Percentiles rank a stretch among this genome's conserved stretches.
Conservation (phyloP, 2,113 vertebrate genomes). For the Motacilla alba region DNA sequence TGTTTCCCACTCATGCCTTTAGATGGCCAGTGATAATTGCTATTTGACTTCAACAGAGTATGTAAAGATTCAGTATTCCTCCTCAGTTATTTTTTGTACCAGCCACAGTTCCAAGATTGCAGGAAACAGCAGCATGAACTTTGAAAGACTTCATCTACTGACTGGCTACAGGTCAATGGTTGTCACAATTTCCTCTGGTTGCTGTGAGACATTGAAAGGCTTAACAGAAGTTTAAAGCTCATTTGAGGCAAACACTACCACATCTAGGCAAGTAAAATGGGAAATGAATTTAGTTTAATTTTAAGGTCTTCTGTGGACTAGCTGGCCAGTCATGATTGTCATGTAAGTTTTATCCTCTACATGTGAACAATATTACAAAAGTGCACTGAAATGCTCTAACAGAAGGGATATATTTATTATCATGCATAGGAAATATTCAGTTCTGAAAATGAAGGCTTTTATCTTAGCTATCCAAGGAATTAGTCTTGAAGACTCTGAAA, state of each 20-base stretch:
- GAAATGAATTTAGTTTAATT: neutral
- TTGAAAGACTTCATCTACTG: neutral
- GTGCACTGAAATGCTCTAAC: neutral
- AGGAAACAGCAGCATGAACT: neutral
- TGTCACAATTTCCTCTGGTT: neutral
- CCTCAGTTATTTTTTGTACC: neutral
- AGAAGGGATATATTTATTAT: neutral
- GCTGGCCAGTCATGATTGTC: neutral
- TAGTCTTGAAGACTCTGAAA: neutral
- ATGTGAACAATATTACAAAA: neutral
- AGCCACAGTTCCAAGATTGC: neutral
- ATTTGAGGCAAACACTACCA: neutral
- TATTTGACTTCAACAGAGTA: neutral
- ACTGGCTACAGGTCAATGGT: neutral
- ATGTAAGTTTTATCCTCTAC: neutral
- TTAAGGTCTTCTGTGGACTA: neutral
- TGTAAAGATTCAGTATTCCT: neutral
- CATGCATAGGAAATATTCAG: neutral
- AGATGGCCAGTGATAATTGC: neutral
- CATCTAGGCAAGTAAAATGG: neutral
- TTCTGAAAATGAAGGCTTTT: neutral
- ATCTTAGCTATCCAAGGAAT: neutral
- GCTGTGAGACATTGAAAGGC: neutral
- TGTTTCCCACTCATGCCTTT: neutral
- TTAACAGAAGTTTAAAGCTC: neutral